Conservation (phyloP, 2,888 invertebrate species). For the Nudaria mundana region DNA sequence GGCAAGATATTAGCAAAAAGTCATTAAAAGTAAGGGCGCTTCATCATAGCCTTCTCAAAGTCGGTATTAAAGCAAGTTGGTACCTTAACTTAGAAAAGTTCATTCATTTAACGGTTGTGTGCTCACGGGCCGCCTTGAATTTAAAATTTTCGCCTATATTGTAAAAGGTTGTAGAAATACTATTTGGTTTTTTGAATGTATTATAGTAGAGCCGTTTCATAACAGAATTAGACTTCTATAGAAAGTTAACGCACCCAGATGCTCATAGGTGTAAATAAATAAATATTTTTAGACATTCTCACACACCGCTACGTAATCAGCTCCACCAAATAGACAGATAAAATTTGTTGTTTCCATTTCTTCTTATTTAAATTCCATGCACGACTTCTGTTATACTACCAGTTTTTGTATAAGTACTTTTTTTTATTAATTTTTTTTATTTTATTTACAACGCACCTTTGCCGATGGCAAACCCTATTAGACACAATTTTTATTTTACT, state of each 20-base stretch:
- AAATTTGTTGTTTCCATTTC: no score
- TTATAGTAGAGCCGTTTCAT: not conserved
- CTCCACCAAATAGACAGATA: no score
- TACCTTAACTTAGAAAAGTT: constrained; percentile 76
- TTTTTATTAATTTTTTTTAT: no score
- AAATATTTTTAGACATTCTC: no score
- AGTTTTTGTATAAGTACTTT: no score
- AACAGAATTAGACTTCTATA: not conserved
- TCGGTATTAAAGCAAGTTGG: constrained; percentile 69
- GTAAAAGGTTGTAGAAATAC: constrained; percentile 17
- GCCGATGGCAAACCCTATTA: no score
- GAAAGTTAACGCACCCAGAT: not conserved
- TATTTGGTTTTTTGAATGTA: not conserved
- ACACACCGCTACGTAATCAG: no score
- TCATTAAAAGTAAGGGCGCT: constrained; percentile 79
- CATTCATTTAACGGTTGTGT: constrained; percentile 79
- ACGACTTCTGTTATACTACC: no score
- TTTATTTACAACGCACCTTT: no score
- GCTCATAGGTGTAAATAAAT: no score
- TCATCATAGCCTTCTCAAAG: constrained; percentile 75
- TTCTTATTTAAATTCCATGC: no score
- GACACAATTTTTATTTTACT: no score
- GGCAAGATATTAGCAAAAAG: constrained; percentile 78
- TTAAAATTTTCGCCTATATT: constrained; percentile 56
- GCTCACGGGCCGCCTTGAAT: constrained; percentile 60